Conservation (phyloP, 2,113 vertebrate species). For the Leucoraja erinaceus region DNA sequence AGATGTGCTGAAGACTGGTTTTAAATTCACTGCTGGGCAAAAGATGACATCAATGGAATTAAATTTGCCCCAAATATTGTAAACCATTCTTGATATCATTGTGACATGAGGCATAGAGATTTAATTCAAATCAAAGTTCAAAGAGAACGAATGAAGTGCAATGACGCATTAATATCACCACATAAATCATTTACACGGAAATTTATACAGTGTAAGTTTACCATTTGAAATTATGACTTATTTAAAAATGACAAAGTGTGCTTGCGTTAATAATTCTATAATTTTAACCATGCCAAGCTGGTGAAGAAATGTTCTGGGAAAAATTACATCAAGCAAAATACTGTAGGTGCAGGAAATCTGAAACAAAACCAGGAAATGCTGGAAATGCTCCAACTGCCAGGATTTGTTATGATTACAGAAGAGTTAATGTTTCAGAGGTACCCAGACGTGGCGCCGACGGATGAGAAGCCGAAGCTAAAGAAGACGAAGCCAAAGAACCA, state of each 20-base stretch:
- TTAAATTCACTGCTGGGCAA: neutral
- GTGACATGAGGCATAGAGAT: neutral
- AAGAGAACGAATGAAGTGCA: neutral
- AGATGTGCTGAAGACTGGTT: neutral
- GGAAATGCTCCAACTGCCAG: neutral
- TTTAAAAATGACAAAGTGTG: neutral
- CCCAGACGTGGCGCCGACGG: too few species aligned
- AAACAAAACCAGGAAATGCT: neutral
- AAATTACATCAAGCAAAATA: neutral
- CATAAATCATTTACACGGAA: neutral
- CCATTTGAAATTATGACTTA: neutral
- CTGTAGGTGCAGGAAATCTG: neutral
- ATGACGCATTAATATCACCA: neutral
- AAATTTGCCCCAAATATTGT: neutral
- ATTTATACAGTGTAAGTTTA: neutral
- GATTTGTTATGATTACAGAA: neutral
- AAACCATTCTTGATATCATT: neutral
- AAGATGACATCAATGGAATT: neutral
- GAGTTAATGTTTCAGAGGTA: neutral
- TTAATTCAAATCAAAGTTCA: neutral
- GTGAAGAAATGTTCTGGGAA: neutral
- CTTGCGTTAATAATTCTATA: neutral
- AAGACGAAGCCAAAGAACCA: too few species aligned
- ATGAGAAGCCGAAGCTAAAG: too few species aligned
- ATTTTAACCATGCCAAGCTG: neutral